Conservation (phyloP, 2,797 vertebrate species). For the Muraenolepis orangiensis region DNA sequence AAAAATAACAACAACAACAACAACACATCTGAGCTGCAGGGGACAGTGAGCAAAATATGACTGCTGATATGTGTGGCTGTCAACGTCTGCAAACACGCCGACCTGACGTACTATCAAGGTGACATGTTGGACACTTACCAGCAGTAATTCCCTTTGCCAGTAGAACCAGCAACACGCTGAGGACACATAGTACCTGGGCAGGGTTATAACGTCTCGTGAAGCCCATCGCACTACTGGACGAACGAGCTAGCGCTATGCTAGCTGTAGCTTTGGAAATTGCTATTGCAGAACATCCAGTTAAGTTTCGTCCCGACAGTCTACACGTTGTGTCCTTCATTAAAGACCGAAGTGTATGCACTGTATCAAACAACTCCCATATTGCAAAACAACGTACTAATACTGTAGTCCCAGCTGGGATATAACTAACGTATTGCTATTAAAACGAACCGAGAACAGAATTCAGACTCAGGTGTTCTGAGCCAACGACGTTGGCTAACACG, state of each 20-base stretch:
- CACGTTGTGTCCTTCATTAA: constrained; percentile 7
- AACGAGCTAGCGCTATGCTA: constrained; percentile 55
- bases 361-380: not conserved
- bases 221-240: constrained; percentile 47
- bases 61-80: constrained; percentile 27
- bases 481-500: constrained; percentile 46
- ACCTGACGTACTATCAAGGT: not conserved
- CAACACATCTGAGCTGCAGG: constrained; percentile 11
- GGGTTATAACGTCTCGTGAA: constrained; percentile 45
- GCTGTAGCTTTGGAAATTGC: constrained; percentile 45
- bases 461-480: constrained; percentile 9
- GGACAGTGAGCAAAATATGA: too few species aligned
- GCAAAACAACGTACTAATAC: not conserved
- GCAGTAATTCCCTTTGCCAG: constrained; percentile 48
- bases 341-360: constrained; percentile 22
- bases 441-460: constrained; percentile 8
- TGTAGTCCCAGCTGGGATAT: not conserved
- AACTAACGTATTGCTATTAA: constrained; percentile 36
- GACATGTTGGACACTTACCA: constrained; percentile 58
- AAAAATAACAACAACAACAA: constrained; percentile 40
- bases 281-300: constrained; percentile 49
- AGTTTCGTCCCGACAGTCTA: constrained; percentile 17
- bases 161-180: constrained; percentile 55
- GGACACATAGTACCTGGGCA: constrained; percentile 38
- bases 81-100: not conserved